Conservation (phyloP, 2,888 invertebrate species). For the Drosophila cracens region DNA sequence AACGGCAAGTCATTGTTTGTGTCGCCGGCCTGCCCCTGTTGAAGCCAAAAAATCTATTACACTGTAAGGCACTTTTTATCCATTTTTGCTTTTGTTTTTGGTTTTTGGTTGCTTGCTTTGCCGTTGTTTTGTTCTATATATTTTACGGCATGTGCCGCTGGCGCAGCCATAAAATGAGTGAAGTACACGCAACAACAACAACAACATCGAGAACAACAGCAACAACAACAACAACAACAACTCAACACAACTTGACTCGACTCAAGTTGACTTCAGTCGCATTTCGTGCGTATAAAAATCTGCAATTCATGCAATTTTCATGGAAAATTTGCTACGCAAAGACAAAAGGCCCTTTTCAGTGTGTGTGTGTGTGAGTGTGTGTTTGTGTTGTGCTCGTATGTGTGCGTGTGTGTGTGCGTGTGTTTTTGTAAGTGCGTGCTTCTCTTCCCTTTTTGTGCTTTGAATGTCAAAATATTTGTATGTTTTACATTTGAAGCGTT, state of each 20-base stretch:
- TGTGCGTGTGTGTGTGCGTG: slow-evolving; percentile 1
- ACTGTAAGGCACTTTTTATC: slow-evolving; percentile 33
- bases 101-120: slow-evolving; percentile 2
- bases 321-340: slow-evolving; percentile 75
- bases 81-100: neutral
- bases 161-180: slow-evolving; percentile 68
- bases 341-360: slow-evolving; percentile 18
- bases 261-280: slow-evolving; percentile 36
- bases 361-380: slow-evolving; percentile 5
- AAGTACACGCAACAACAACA: slow-evolving; percentile 65
- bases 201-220: slow-evolving; percentile 3
- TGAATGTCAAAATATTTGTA: slow-evolving; percentile 80
- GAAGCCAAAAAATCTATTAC: slow-evolving; percentile 69
- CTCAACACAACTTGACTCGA: slow-evolving; percentile 26
- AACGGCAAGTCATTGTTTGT: slow-evolving; percentile 56
- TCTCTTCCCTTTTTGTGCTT: slow-evolving; percentile 48
- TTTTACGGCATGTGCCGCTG: slow-evolving; percentile 51
- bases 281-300: slow-evolving; percentile 80
- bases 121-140: slow-evolving; percentile 42
- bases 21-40: slow-evolving; percentile 43
- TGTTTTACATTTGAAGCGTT: slow-evolving; percentile 80
- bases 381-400: slow-evolving; percentile 14
- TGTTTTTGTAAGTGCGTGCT: slow-evolving; percentile 10
- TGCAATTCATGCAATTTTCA: slow-evolving; percentile 82
- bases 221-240: slow-evolving; percentile 25